Percentiles rank a stretch among this genome's conserved stretches.
Conservation (phyloP, 2,888 invertebrate genomes). For the Eurytoma californica region DNA sequence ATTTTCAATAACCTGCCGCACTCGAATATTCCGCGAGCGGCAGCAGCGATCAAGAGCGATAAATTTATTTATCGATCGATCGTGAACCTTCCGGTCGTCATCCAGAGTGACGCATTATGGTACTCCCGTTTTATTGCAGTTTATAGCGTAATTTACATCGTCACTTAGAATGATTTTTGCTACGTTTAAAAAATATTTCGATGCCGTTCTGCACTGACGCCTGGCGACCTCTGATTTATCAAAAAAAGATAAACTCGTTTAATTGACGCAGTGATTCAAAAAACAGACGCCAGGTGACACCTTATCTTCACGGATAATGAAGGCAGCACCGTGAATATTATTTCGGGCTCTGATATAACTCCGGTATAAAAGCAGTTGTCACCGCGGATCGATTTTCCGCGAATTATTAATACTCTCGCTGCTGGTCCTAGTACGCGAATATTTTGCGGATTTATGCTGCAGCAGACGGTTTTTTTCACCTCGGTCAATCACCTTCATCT, state of each 20-base stretch:
- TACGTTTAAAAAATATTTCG: not conserved
- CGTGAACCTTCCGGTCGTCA: not conserved
- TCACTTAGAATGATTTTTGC: no score
- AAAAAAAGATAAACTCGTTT: conserved; percentile 31
- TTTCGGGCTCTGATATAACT: no score
- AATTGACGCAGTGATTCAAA: conserved; percentile 20
- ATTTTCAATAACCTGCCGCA: not conserved
- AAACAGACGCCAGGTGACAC: conserved; percentile 43
- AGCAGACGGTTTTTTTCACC: not conserved
- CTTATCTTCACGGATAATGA: not conserved
- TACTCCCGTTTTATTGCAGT: no score
- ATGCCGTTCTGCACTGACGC: not conserved
- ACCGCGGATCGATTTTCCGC: conserved; percentile 12
- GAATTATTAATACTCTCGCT: conserved; percentile 18
- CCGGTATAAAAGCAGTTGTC: no score
- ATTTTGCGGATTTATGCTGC: conserved; percentile 23
- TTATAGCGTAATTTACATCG: not conserved
- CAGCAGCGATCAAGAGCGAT: conserved; percentile 28
- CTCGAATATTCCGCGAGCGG: conserved; percentile 22
- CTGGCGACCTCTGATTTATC: conserved; percentile 37
- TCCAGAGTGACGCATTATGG: no score
- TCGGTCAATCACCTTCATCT: conserved; percentile 38
- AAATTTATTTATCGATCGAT: conserved; percentile 37
- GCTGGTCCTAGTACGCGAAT: not conserved
- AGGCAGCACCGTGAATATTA: no score